These are phyloP conservation scores for Trochalopteron elliotii DNA, from an alignment of 2,113 vertebrate genomes.

Conservation along the genomic window DNA sequence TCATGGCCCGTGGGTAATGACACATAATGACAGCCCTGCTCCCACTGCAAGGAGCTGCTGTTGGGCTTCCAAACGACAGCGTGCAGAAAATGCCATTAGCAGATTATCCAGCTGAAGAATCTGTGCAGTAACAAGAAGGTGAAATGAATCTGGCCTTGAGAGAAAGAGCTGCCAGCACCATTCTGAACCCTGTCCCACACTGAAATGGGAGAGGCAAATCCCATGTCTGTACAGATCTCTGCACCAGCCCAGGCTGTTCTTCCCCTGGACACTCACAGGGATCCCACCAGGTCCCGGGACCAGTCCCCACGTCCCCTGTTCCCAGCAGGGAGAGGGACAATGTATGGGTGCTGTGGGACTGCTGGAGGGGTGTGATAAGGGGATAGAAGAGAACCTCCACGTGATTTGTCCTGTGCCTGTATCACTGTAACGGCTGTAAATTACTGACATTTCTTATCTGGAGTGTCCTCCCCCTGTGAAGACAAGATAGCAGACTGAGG, in stretches of 20 bases:
- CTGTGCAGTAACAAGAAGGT: neutral
- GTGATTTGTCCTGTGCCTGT: neutral
- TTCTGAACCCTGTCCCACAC: accelerated
- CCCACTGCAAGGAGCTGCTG: constrained; percentile 41
- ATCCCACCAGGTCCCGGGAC: accelerated
- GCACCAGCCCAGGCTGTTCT: neutral
- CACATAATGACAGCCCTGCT: constrained; percentile 43
- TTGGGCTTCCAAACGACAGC: constrained; percentile 25
- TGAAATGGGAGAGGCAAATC: neutral
- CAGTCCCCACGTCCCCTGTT: accelerated
- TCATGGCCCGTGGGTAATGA: constrained; percentile 49
- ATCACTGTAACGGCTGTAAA: neutral
- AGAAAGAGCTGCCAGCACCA: neutral
- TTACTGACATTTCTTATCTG: neutral
- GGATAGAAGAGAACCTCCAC: neutral
- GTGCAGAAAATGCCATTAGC: constrained; percentile 6
- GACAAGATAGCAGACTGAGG: neutral
- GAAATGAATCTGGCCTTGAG: neutral
- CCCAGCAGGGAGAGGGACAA: neutral
- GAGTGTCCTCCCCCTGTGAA: neutral
- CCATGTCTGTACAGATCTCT: accelerated
- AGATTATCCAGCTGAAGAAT: constrained; percentile 9
- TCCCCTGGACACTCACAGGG: neutral
- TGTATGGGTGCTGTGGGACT: accelerated
- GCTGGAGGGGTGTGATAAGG: neutral